phyloP scores from a whole-genome alignment of 2,113 vertebrate genomes.

The Perca schrenkii region DNA sequence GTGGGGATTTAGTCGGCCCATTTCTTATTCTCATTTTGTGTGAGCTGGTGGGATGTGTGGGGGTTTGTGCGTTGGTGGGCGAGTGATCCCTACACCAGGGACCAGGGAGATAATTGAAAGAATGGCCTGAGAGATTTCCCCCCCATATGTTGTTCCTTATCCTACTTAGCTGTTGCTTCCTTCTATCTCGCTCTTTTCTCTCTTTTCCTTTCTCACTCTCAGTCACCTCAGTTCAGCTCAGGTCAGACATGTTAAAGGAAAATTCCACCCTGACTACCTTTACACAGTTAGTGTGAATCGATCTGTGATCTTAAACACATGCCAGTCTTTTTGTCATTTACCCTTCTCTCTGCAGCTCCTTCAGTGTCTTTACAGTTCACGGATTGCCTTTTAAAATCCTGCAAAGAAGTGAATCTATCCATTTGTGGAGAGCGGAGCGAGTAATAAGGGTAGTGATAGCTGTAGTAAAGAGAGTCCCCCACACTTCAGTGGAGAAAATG shows the following conservation, averaged over 20 bases:
- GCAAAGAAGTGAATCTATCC: background rate
- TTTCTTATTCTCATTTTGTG: slow-evolving; percentile 33
- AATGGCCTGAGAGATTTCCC: slow-evolving; percentile 56
- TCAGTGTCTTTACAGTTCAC: slow-evolving; percentile 1
- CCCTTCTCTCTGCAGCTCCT: background rate
- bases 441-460: background rate
- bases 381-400: slow-evolving; percentile 12
- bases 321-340: slow-evolving; percentile 6
- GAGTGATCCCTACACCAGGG: slow-evolving; percentile 54
- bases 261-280: slow-evolving; percentile 19
- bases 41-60: slow-evolving; percentile 6
- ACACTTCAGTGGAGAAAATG: background rate
- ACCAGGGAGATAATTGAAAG: slow-evolving; percentile 74
- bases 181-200: background rate
- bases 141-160: slow-evolving; percentile 47
- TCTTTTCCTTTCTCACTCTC: slow-evolving; percentile 4
- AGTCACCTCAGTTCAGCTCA: background rate
- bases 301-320: background rate
- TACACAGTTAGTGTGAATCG: background rate
- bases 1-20: background rate
- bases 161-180: slow-evolving; percentile 46
- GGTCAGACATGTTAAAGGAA: slow-evolving; percentile 2
- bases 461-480: background rate
- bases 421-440: background rate
- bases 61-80: slow-evolving; percentile 46